A percentile compares a stretch with the other conserved stretches of the same genome.
Conservation (phyloP, 2,888 invertebrate species). For the Minunthozetes semirufus region DNA sequence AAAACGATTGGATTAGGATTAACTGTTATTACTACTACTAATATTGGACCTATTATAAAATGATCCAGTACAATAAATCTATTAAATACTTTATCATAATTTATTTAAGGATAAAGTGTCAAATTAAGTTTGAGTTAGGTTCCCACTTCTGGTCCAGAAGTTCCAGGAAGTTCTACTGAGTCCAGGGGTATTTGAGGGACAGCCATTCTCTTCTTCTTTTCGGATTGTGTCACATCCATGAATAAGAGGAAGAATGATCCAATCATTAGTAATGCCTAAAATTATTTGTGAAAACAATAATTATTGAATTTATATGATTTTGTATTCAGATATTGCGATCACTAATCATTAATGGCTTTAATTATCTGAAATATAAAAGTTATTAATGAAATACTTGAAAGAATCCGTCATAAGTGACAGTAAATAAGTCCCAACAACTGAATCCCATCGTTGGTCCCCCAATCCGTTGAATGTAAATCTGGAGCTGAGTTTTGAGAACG, state of each 20-base stretch:
- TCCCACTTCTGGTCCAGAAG: too few species aligned
- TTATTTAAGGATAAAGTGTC: too few species aligned
- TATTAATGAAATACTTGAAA: conserved; percentile 6
- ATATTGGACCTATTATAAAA: too few species aligned
- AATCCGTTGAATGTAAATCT: conserved; percentile 13
- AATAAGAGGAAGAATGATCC: conserved; percentile 5
- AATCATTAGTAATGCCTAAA: conserved; percentile 13
- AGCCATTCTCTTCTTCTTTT: neutral
- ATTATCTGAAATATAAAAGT: neutral
- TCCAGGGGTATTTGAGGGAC: too few species aligned
- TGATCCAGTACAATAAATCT: too few species aligned
- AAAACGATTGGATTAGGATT: too few species aligned
- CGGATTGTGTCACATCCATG: conserved; percentile 22
- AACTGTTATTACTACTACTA: too few species aligned
- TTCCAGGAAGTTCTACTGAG: too few species aligned
- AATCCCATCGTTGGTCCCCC: conserved; percentile 9
- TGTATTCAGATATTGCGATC: too few species aligned
- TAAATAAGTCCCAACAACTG: conserved; percentile 19
- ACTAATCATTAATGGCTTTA: neutral
- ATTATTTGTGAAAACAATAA: neutral
- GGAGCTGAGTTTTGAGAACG: conserved; percentile 18
- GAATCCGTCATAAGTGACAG: neutral
- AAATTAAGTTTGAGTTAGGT: too few species aligned
- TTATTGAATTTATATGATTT: too few species aligned
- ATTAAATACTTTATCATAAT: too few species aligned